Evolutionary conservation across 2,797 vertebrate genomes (phyloP).

Genomic region (Arnoldichthys spilopterus): DNA sequence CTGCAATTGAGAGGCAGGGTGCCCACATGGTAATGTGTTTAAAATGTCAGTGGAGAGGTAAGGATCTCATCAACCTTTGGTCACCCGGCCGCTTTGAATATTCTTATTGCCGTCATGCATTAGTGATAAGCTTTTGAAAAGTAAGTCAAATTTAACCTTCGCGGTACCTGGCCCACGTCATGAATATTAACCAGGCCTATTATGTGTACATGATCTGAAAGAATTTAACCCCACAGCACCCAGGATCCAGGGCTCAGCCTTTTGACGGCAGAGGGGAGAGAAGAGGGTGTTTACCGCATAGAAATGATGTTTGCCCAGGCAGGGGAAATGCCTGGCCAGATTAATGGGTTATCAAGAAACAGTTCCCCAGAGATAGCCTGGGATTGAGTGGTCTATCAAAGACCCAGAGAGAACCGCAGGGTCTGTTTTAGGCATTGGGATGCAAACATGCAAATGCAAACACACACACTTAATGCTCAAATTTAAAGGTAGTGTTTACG

Average conservation of each 20-base stretch:
- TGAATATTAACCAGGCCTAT: slow-evolving; percentile 87
- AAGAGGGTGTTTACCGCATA: slow-evolving; percentile 75
- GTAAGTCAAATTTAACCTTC: slow-evolving; percentile 88
- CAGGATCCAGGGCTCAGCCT: slow-evolving; percentile 48
- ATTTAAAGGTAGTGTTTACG: slow-evolving; percentile 14
- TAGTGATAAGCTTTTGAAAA: slow-evolving; percentile 85
- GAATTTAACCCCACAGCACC: slow-evolving; percentile 76
- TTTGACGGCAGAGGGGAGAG: slow-evolving; percentile 35
- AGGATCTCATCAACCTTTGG: slow-evolving; percentile 85
- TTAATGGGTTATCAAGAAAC: slow-evolving; percentile 75
- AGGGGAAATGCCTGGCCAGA: slow-evolving; percentile 63
- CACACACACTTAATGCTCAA: background rate
- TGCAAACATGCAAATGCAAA: slow-evolving; percentile 43
- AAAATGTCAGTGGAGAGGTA: slow-evolving; percentile 85
- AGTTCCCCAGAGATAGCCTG: slow-evolving; percentile 54
- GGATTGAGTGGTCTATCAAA: slow-evolving; percentile 62
- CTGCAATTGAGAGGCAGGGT: slow-evolving; percentile 70
- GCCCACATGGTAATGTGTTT: slow-evolving; percentile 85
- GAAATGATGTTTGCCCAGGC: slow-evolving; percentile 79
- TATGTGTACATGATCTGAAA: slow-evolving; percentile 88
- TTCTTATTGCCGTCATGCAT: slow-evolving; percentile 87
- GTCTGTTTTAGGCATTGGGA: slow-evolving; percentile 40
- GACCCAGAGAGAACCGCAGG: slow-evolving; percentile 24
- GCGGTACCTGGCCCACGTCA: slow-evolving; percentile 80
- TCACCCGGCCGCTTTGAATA: slow-evolving; percentile 84